Percentiles rank a stretch among this genome's conserved stretches.
Conservation (phyloP, 2,113 vertebrate species). For the Pteropus alecto region DNA sequence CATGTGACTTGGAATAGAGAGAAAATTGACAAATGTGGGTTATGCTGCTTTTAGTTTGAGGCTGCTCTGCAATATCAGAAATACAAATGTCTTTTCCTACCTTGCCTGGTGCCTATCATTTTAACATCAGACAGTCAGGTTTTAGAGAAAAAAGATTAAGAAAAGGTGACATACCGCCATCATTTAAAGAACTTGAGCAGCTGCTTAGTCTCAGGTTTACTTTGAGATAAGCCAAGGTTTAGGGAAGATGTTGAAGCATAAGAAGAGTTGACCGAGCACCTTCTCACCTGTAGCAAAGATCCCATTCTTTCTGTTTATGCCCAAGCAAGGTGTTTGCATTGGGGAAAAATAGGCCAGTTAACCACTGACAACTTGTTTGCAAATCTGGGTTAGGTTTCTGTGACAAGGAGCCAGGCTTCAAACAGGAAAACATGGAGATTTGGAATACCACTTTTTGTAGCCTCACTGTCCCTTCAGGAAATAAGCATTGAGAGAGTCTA, state of each 20-base stretch:
- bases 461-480: neutral
- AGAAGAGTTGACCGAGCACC: neutral
- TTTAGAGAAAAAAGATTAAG: neutral
- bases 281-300: no score
- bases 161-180: neutral
- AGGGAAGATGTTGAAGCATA: neutral
- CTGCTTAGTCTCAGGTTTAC: neutral
- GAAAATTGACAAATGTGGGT: conserved; percentile 36
- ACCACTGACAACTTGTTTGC: neutral
- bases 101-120: neutral
- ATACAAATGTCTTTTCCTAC: neutral
- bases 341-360: neutral
- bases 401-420: neutral
- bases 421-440: neutral
- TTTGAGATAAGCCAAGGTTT: neutral
- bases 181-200: neutral
- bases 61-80: neutral
- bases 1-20: neutral
- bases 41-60: conserved; percentile 1
- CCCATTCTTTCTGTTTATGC: neutral
- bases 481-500: no score
- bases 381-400: neutral
- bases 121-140: neutral
- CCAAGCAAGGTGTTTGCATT: rapidly evolving
- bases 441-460: neutral